Percentiles rank a stretch among this genome's conserved stretches.
Evolutionary conservation across 2,797 vertebrate genomes (phyloP).

Genomic region (Choloepus didactylus): DNA sequence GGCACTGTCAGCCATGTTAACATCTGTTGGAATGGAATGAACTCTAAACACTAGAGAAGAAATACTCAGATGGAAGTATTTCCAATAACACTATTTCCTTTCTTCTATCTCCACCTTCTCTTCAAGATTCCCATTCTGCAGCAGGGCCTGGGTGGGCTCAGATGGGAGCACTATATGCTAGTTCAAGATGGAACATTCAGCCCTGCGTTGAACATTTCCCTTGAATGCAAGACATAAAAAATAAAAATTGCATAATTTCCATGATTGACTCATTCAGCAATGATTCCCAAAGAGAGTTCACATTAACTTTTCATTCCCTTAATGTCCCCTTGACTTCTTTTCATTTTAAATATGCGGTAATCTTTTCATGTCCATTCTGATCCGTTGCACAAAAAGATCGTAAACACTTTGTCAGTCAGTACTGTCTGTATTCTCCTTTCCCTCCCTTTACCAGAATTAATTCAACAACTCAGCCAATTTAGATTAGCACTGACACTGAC

Average conservation of each 20-base stretch:
- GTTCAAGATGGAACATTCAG: background rate
- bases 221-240: constrained; percentile 55
- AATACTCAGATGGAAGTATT: background rate
- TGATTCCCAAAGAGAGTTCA: constrained; percentile 4
- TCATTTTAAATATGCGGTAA: constrained; percentile 44
- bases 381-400: background rate
- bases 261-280: background rate
- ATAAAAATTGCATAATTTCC: constrained; percentile 1
- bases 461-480: background rate
- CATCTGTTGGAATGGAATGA: background rate
- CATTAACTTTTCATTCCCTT: background rate
- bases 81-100: background rate
- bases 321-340: background rate
- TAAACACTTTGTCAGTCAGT: background rate
- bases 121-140: background rate
- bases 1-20: background rate
- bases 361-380: background rate
- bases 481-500: background rate
- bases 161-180: background rate
- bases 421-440: background rate
- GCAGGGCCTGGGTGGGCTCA: background rate
- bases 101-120: background rate
- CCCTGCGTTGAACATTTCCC: background rate
- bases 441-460: constrained; percentile 15
- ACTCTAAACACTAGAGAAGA: background rate